Evolutionary conservation across 2,797 vertebrate genomes (phyloP), one percentile per base, ranked within the genome.

Genomic region (Sternarchorhynchus goeldii): DNA sequence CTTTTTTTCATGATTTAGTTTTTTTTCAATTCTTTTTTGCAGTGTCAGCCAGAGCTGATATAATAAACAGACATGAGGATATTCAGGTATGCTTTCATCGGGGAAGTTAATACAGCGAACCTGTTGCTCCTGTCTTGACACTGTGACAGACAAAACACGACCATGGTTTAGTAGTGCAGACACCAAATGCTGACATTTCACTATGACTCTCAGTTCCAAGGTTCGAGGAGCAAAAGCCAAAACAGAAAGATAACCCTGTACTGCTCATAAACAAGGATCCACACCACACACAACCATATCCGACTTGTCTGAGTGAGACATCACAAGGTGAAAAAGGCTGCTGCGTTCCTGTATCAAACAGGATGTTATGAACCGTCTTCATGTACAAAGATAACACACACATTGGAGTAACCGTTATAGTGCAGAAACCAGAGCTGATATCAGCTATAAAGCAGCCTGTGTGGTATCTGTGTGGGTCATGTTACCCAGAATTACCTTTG

Each of bases 161-260:
- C 18, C 65, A 41, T 67, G 41, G 16, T 45, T 67, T 34, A 66
- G 63, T 16, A 66, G 34, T 66, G 63, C 53, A 50, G 2, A 50
- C 12, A 50, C 45, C 14, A 12, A 25, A 25, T 59, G 20, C 3
- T 6, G 57, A 16, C 20, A 59, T 59, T 59, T 59, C 20, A 59
- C 57, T 59, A 20, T 59, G 18, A 58, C 56, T 20, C 8, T 25
- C 4, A 25, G 57, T 25, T 25, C 57, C 21, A 59, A 10, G 6
- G n/a, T 59, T 21, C 6, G 20, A 21, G 57, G 3, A 6, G 57
- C 18, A 59, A 59, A 59, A 20, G 20, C 57, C n/a, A 59, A 59
- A 20, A 59, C n/a, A 21, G 57, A 5, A 6, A 59, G n/a, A 59
- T 59, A 59, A 10, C 21, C 58, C 25, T 29, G 20, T 60, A 31